A percentile compares a stretch with the other conserved stretches of the same genome.
phyloP scores from a whole-genome alignment of 2,797 vertebrate genomes.

The Sebastes variabilis region DNA sequence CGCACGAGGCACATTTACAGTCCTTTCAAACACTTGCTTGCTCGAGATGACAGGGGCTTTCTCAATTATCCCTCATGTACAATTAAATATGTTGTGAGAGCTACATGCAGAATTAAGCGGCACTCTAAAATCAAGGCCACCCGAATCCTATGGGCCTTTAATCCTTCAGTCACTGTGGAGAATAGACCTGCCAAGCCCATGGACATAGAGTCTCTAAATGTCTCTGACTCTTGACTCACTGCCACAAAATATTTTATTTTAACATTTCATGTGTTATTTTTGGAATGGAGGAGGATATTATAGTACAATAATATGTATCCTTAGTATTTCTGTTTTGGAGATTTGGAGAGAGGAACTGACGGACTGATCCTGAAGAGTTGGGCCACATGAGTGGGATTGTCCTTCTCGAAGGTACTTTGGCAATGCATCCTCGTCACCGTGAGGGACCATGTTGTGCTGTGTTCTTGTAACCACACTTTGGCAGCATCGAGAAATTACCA shows the following conservation, averaged over 20 bases:
- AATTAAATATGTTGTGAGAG: slow-evolving; percentile 69
- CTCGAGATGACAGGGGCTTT: slow-evolving; percentile 52
- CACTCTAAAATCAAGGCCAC: slow-evolving; percentile 59
- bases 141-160: slow-evolving; percentile 76
- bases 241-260: slow-evolving; percentile 57
- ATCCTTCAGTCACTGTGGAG: slow-evolving; percentile 72
- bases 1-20: not conserved
- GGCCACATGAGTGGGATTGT: not conserved
- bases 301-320: slow-evolving; percentile 5
- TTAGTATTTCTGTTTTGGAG: not conserved
- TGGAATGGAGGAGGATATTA: not conserved
- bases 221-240: slow-evolving; percentile 55
- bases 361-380: not conserved
- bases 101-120: slow-evolving; percentile 70
- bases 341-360: not conserved
- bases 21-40: slow-evolving; percentile 41
- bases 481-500: slow-evolving; percentile 42
- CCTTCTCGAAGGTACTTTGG: slow-evolving; percentile 21
- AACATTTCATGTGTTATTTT: slow-evolving; percentile 15
- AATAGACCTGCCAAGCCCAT: slow-evolving; percentile 64
- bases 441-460: slow-evolving; percentile 20
- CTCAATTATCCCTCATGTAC: slow-evolving; percentile 62
- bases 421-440: not conserved
- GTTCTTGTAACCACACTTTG: slow-evolving; percentile 41
- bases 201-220: slow-evolving; percentile 16